A percentile compares a stretch with the other conserved stretches of the same genome.
Evolutionary conservation across 2,888 invertebrate genomes (phyloP).

Genomic region (Sericinus montela): DNA sequence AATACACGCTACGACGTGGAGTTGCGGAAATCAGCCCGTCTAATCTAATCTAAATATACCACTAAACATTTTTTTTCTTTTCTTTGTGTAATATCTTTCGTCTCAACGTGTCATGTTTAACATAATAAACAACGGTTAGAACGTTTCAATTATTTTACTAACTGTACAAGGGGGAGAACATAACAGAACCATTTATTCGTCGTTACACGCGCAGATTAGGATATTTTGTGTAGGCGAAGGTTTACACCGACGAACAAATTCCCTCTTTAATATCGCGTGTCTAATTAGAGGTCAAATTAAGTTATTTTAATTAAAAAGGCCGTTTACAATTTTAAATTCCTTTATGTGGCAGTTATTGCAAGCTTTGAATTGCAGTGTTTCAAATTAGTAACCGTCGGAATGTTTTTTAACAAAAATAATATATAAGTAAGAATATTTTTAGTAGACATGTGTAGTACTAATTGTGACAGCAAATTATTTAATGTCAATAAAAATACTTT

Average conservation of each 20-base stretch:
- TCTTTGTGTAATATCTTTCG: not conserved
- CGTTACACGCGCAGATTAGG: not conserved
- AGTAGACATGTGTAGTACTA: no score
- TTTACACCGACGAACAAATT: slow-evolving; percentile 1
- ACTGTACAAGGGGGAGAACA: not conserved
- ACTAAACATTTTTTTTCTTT: no score
- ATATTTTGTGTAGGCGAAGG: slow-evolving; percentile 6
- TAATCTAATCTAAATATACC: no score
- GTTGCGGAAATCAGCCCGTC: no score
- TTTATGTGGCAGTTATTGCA: not conserved
- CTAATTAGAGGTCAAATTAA: slow-evolving; percentile 14
- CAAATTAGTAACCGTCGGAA: slow-evolving; percentile 5
- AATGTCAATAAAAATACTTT: no score
- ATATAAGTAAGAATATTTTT: no score
- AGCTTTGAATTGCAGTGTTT: not conserved
- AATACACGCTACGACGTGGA: no score
- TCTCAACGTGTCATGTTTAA: not conserved
- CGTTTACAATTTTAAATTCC: slow-evolving; percentile 14
- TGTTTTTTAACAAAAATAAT: slow-evolving; percentile 5
- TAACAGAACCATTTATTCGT: not conserved
- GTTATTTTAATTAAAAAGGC: slow-evolving; percentile 11
- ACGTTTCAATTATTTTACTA: not conserved
- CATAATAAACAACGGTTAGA: not conserved
- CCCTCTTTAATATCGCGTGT: slow-evolving; percentile 8
- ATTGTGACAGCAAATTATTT: no score